Conservation (phyloP, 2,797 vertebrate genomes). For the Coregonus suidteri region DNA sequence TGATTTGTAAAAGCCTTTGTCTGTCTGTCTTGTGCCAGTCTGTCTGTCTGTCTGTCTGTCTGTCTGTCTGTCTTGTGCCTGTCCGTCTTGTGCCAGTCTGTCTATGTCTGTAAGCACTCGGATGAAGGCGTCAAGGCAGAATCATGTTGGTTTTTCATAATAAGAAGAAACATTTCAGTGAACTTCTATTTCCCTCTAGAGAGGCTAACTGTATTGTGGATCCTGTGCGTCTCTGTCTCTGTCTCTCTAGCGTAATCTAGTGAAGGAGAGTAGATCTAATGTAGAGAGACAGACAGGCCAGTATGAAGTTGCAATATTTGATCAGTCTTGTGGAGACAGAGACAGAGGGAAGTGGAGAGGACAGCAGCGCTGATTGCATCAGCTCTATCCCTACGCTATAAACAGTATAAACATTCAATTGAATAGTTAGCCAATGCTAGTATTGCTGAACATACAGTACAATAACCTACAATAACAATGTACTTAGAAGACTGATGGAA, state of each 20-base stretch:
- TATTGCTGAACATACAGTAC: neutral
- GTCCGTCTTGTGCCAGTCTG: neutral
- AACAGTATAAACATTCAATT: neutral
- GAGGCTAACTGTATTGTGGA: neutral
- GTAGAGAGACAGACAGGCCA: slow-evolving; percentile 54
- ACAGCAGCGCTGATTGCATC: slow-evolving; percentile 13
- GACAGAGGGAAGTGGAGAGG: slow-evolving; percentile 54
- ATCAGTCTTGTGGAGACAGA: slow-evolving; percentile 59
- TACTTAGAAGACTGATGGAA: neutral
- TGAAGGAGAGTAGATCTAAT: slow-evolving; percentile 51
- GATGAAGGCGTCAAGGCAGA: neutral
- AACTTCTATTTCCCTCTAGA: neutral
- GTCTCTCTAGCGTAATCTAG: slow-evolving; percentile 1
- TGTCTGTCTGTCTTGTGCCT: too few relatives aligned
- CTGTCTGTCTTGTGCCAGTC: neutral
- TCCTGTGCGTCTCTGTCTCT: slow-evolving; percentile 9
- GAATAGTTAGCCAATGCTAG: neutral
- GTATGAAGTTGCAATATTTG: slow-evolving; percentile 68
- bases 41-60: too few relatives aligned
- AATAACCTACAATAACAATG: neutral
- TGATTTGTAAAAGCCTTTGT: neutral
- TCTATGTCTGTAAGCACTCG: neutral
- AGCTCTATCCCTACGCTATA: neutral
- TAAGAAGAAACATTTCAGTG: neutral
- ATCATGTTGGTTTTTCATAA: neutral